Conservation (phyloP, 2,888 invertebrate species). For the Drosophila prolongata region DNA sequence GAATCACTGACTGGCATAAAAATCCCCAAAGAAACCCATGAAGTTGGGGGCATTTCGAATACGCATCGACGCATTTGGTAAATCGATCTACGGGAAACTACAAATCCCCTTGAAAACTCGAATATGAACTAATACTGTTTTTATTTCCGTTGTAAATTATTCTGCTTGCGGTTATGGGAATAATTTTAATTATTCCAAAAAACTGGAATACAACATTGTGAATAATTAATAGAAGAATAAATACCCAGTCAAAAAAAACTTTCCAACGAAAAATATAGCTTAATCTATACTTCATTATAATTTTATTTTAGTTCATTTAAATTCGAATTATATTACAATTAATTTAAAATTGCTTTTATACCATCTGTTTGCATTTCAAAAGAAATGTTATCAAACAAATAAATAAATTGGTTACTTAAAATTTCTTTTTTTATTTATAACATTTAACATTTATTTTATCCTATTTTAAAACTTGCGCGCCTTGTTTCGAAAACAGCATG, state of each 20-base stretch:
- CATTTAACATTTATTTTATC: too few relatives aligned
- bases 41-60: slow-evolving; percentile 14
- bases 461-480: slow-evolving; percentile 2
- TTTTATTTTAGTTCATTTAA: too few relatives aligned
- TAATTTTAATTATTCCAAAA: slow-evolving; percentile 11
- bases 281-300: too few relatives aligned
- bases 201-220: slow-evolving; percentile 12
- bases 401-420: neutral
- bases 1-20: slow-evolving; percentile 49
- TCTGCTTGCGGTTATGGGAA: slow-evolving; percentile 17
- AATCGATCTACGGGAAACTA: slow-evolving; percentile 16
- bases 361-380: too few relatives aligned
- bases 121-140: slow-evolving; percentile 34
- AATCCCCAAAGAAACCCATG: slow-evolving; percentile 22
- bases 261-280: neutral
- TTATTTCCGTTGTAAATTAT: slow-evolving; percentile 46
- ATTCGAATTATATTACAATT: too few relatives aligned
- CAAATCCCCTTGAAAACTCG: slow-evolving; percentile 43
- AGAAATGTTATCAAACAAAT: too few relatives aligned
- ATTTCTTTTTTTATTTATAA: too few relatives aligned
- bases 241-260: neutral
- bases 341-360: too few relatives aligned
- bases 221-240: neutral
- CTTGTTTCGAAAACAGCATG: neutral
- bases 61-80: slow-evolving; percentile 45